Evolutionary conservation across 2,113 vertebrate species (phyloP), one percentile per base, ranked within the genome.

Genomic region (Nycticorax nycticorax): DNA sequence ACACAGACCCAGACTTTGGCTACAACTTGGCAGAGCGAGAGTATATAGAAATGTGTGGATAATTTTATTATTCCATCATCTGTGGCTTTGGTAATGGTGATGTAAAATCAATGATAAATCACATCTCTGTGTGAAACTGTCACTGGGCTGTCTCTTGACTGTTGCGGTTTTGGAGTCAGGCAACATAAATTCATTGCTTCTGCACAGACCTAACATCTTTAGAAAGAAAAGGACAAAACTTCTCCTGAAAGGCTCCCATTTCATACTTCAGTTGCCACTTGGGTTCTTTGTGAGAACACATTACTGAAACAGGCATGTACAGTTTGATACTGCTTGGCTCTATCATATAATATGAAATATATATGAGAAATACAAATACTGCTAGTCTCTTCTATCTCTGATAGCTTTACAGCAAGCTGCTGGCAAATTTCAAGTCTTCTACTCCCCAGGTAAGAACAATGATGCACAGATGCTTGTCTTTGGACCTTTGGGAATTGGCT

Each of bases 41-140:
- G 57, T 39, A 75, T 52, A 43, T 33, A 79, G 67, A 62, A 91
- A 82, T 53, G 39, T 60, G 66, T 32, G 71, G 53, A 76, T 82
- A 88, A 83, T 89, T 67, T 85, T 88, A 52, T 73, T 88, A 85
- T 62, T 83, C 50, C 50, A 39, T 77, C 75, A 53, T 56, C 71
- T 90, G 78, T 85, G 71, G 52, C 74, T 83, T 89, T 68, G 43
- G 43, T 85, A 83, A 79, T 45, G 75, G 35, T 76, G 88, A 76
- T 69, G 35, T 82, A 88, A 94, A 96, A 90, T 82, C 69, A 81
- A 23, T 22, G 35, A 75, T 85, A 95, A 90, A 96, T 83, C 91
- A 90, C 71, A 64, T 69, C 75, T 89, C 85, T 82, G 66, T 88
- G 78, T 75, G 56, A 93, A 94, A 82, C 64, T 85, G 72, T 72